Evolutionary conservation across 2,797 vertebrate species (phyloP).

Genomic region (Pseudochirops cupreus): DNA sequence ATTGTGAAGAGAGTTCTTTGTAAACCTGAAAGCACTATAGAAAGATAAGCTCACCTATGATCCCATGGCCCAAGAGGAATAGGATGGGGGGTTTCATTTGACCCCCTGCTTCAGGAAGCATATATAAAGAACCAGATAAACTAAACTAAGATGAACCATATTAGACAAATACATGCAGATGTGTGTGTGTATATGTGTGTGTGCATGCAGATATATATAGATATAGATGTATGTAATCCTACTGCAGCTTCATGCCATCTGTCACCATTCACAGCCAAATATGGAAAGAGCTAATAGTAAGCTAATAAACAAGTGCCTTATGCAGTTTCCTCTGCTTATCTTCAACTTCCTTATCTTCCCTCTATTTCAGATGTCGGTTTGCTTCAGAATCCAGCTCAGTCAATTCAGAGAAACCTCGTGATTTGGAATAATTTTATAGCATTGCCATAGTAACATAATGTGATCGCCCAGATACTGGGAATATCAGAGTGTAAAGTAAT

Average conservation of each 20-base stretch:
- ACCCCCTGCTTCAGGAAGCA: not conserved
- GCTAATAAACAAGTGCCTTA: not conserved
- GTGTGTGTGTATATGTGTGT: not conserved
- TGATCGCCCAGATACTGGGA: conserved; percentile 71
- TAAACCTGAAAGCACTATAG: not conserved
- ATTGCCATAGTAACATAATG: conserved; percentile 82
- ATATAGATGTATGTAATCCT: not conserved
- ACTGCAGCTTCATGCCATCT: conserved; percentile 3
- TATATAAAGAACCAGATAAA: not conserved
- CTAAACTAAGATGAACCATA: not conserved
- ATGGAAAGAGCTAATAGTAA: not conserved
- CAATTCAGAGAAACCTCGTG: conserved; percentile 72
- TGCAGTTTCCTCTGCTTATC: conserved; percentile 63
- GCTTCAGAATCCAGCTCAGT: conserved; percentile 65
- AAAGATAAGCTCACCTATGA: not conserved
- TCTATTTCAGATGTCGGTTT: not conserved
- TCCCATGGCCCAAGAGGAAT: not conserved
- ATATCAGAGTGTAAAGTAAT: conserved; percentile 67
- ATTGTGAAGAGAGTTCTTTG: not conserved
- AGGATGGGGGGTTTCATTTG: not conserved
- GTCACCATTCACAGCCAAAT: conserved; percentile 40
- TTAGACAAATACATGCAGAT: not conserved
- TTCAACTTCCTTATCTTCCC: conserved; percentile 59
- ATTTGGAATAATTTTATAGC: conserved; percentile 81
- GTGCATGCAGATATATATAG: not conserved